Percentiles rank a stretch among this genome's conserved stretches.
Conservation (phyloP, 2,113 vertebrate species). For the Corvus moneduloides region DNA sequence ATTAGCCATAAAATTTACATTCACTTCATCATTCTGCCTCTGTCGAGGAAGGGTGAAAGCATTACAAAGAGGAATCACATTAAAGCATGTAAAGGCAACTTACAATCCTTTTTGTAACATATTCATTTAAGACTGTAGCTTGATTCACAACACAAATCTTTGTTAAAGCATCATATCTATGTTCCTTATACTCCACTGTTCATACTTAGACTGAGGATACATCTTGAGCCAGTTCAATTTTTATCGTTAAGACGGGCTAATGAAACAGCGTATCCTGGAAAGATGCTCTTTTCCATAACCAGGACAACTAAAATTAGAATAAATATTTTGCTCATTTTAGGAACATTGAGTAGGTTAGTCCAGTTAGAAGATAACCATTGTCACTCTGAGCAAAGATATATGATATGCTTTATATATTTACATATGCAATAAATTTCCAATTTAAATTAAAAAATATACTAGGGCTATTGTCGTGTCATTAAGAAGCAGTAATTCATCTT, state of each 20-base stretch:
- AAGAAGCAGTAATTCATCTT: background rate
- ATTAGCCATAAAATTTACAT: background rate
- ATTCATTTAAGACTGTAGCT: background rate
- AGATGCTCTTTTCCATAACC: background rate
- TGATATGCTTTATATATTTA: background rate
- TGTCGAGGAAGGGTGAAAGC: background rate
- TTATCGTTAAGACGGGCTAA: background rate
- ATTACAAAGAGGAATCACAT: background rate
- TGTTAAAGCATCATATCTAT: background rate
- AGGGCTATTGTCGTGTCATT: background rate
- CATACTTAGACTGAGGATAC: background rate
- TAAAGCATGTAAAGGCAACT: background rate
- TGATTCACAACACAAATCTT: background rate
- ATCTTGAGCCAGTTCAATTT: background rate
- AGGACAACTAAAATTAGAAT: background rate
- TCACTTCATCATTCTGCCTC: background rate
- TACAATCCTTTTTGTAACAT: background rate
- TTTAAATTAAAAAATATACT: background rate
- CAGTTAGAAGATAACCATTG: background rate
- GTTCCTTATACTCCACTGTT: background rate
- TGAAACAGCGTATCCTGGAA: background rate
- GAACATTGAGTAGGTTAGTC: background rate
- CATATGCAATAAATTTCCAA: background rate
- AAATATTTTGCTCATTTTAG: background rate
- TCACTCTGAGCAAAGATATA: background rate